Percentiles rank a stretch among this genome's conserved stretches.
phyloP scores from a whole-genome alignment of 2,113 vertebrate species.

The Datnioides undecimradiatus region DNA sequence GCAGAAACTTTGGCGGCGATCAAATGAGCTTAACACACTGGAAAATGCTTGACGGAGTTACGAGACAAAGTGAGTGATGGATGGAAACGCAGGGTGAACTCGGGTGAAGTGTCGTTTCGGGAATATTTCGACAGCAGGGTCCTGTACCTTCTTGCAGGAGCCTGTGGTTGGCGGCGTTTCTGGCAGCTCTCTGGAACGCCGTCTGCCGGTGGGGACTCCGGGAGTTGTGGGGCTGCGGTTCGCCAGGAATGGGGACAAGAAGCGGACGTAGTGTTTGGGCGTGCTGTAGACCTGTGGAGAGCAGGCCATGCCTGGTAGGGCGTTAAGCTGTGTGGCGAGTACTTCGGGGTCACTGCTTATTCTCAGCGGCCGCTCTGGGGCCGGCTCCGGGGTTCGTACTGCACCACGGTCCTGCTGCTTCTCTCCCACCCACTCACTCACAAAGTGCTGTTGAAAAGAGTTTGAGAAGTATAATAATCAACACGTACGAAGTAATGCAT shows the following conservation, averaged over 20 bases:
- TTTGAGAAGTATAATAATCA: too few species aligned
- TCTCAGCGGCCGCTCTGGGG: conserved; percentile 92
- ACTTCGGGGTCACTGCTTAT: conserved; percentile 99
- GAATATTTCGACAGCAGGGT: not conserved
- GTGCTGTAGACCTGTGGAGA: conserved; percentile 97
- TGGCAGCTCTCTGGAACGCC: conserved; percentile 92
- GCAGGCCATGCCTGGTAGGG: conserved; percentile 94
- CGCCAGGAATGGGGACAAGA: conserved; percentile 99
- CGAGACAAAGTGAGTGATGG: not conserved
- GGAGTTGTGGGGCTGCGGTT: conserved; percentile 88
- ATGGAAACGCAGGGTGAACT: not conserved
- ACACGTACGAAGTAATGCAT: too few species aligned
- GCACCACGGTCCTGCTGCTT: conserved; percentile 89
- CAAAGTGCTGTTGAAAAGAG: conserved; percentile 91
- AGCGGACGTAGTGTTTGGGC: conserved; percentile 99
- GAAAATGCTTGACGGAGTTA: not conserved
- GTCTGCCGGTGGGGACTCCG: conserved; percentile 80
- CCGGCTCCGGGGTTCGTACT: conserved; percentile 85
- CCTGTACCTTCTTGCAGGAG: conserved; percentile 97
- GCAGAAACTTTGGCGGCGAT: not conserved
- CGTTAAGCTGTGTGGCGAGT: conserved; percentile 96
- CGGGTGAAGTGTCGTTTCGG: not conserved
- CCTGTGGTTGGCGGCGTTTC: conserved; percentile 91
- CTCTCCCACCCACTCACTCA: conserved; percentile 96
- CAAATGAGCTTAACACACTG: not conserved